These are phyloP conservation scores for Phrynocephalus forsythii DNA, from an alignment of 2,797 vertebrate species.

Conservation along the genomic window DNA sequence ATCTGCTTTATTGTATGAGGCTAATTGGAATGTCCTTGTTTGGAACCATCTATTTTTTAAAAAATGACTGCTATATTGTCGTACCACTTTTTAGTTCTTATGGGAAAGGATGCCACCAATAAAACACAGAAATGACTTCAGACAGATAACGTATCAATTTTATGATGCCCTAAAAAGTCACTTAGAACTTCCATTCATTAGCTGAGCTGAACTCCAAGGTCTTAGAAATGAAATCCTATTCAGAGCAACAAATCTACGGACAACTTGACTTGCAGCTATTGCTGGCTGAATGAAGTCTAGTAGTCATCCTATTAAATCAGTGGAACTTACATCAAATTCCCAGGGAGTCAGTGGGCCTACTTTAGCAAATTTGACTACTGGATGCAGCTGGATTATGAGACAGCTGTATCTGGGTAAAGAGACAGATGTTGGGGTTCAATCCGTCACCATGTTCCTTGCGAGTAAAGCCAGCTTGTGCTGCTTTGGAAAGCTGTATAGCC, in stretches of 20 bases:
- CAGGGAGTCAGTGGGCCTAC: no score
- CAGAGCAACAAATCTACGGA: background rate
- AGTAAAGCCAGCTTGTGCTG: no score
- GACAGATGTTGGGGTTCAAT: no score
- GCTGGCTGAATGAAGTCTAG: no score
- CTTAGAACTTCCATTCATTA: conserved; percentile 33
- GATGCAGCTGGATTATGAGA: background rate
- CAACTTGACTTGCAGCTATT: no score
- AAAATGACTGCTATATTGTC: background rate
- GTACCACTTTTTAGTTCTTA: background rate
- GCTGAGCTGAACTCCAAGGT: background rate
- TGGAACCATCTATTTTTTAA: conserved; percentile 36
- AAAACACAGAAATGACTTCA: background rate
- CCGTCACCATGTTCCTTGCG: no score
- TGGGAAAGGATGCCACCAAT: conserved; percentile 18
- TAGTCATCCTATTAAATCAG: no score
- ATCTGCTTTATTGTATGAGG: conserved; percentile 3
- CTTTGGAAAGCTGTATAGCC: no score
- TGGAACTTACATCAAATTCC: no score
- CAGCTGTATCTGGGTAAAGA: background rate
- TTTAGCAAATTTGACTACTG: no score
- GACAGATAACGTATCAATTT: conserved; percentile 13
- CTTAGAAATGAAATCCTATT: background rate
- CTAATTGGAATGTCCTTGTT: conserved; percentile 33
- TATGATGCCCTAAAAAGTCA: conserved; percentile 27